Evolutionary conservation across 2,888 invertebrate genomes (phyloP).

Genomic region (Disparrhopalites patrizii): DNA sequence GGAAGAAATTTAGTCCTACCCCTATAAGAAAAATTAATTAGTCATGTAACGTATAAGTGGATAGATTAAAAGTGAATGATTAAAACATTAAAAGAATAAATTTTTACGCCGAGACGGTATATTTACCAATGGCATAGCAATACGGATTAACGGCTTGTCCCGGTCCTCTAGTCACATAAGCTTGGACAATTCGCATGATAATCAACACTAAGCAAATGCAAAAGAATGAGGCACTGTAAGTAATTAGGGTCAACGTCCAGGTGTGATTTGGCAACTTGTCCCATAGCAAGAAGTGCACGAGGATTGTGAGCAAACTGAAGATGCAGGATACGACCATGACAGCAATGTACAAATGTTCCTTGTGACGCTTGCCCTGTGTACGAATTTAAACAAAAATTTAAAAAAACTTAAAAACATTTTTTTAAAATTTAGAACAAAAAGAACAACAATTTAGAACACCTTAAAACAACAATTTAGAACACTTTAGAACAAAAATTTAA

Average conservation of each 20-base stretch:
- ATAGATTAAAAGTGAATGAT: not conserved
- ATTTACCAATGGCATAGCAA: slow-evolving; percentile 40
- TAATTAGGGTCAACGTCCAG: slow-evolving; percentile 39
- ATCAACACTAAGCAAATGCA: slow-evolving; percentile 41
- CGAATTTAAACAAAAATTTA: no score
- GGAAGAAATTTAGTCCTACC: slow-evolving; percentile 38
- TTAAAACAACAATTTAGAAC: no score
- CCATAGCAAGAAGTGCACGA: slow-evolving; percentile 41
- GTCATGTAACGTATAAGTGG: no score
- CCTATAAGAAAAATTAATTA: slow-evolving; percentile 30
- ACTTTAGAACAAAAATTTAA: no score
- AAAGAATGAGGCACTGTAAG: slow-evolving; percentile 32
- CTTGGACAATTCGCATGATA: slow-evolving; percentile 32
- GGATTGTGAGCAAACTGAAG: slow-evolving; percentile 42
- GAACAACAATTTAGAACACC: no score
- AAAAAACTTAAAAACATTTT: not conserved
- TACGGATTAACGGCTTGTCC: slow-evolving; percentile 18
- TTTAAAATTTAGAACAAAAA: no score
- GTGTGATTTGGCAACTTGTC: slow-evolving; percentile 45
- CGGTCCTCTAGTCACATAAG: not conserved
- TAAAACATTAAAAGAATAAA: not conserved
- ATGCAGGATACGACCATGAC: slow-evolving; percentile 41
- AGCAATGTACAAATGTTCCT: slow-evolving; percentile 37
- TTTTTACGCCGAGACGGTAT: no score
- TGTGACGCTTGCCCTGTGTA: not conserved